Conservation (phyloP, 2,113 vertebrate species). For the Indicator indicator region DNA sequence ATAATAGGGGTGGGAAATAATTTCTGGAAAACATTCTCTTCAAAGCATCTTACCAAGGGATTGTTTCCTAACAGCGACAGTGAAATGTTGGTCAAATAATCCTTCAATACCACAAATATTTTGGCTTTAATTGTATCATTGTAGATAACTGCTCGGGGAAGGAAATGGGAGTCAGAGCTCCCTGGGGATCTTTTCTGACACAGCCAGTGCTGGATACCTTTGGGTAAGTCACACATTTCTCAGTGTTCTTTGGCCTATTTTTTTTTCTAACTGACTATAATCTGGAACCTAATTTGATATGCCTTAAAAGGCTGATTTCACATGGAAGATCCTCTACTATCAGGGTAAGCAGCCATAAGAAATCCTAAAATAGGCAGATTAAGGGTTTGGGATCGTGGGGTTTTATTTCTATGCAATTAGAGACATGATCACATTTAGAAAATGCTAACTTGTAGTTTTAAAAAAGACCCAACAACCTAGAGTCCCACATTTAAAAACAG, state of each 20-base stretch:
- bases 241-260: slow-evolving; percentile 24
- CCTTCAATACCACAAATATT: slow-evolving; percentile 36
- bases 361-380: slow-evolving; percentile 65
- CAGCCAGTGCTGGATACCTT: slow-evolving; percentile 5
- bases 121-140: slow-evolving; percentile 17
- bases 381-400: slow-evolving; percentile 49
- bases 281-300: slow-evolving; percentile 37
- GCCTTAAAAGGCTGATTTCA: slow-evolving; percentile 46
- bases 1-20: slow-evolving; percentile 45
- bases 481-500: slow-evolving; percentile 15
- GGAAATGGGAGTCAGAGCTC: background rate
- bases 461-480: background rate
- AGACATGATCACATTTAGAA: slow-evolving; percentile 51
- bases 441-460: slow-evolving; percentile 30
- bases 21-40: slow-evolving; percentile 55
- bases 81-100: slow-evolving; percentile 50
- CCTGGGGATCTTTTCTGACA: background rate
- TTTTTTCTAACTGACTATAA: slow-evolving; percentile 17
- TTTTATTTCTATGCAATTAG: slow-evolving; percentile 61
- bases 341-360: slow-evolving; percentile 51
- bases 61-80: slow-evolving; percentile 45
- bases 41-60: slow-evolving; percentile 51
- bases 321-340: slow-evolving; percentile 37
- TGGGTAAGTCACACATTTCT: slow-evolving; percentile 17
- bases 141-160: background rate